Base-by-base conservation (phyloP, 2,888 invertebrate genomes). In the Lampropteryx suffumata region DNA sequence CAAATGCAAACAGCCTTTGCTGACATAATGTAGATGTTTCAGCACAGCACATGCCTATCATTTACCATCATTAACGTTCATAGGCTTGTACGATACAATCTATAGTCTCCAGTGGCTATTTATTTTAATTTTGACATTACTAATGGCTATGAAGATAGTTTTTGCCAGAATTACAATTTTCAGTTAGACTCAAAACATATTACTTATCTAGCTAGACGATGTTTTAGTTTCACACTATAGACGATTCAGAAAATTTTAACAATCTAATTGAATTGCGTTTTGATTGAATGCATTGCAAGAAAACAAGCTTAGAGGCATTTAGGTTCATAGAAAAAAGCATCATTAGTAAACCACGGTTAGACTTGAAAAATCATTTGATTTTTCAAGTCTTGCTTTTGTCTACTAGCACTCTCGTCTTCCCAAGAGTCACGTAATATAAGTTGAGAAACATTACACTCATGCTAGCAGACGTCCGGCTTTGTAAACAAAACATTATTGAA, bases 381-480 rank as follows among this genome's bases (percentile, higher is more conserved):
- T n/a, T n/a, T n/a, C n/a, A n/a, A n/a, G n/a, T 24, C 3, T 17
- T 0, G 40, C 50, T 48, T 50, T 17, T 59, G 57, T 56, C 50
- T 52, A 32, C 50, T 49, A 55, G 52, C 55, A 32, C 30, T 43
- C 30, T 49, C 27, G 41, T 12, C 14, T 37, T 36, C 12, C 43
- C 32, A 36, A 53, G 33, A 37, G 27, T 35, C 12, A 45, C 36
- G 40, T 40, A 50, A 6, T n/a, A 24, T 1, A 24, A 24, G 7
- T 24, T 6, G 7, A n/a, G 17, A 0, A 28, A 26, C 27, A 33
- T 33, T 29, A 42, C 2, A 29, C 35, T 13, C 34, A 41, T 40
- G 48, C 45, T 54, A 59, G 57, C 35, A 49, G 62, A 66, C 60
- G 65, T 51, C 64, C 45, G 64, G 63, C 65, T 67, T 57, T 50